phyloP scores from a whole-genome alignment of 2,888 invertebrate genomes.

The Heliconius sara region DNA sequence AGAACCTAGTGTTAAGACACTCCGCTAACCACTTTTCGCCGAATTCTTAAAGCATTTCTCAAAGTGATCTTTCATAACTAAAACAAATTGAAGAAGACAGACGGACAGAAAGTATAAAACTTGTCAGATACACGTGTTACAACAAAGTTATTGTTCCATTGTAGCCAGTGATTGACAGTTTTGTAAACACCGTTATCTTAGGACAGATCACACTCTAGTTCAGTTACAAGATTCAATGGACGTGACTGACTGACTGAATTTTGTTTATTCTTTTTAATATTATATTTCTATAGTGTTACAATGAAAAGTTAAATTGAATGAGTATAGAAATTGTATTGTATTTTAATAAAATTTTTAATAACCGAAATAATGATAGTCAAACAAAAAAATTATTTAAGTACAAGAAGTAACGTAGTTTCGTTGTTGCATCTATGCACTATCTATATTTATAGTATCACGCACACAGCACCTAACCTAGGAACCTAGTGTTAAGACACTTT shows the following conservation, averaged over 20 bases:
- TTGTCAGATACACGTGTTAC: constrained; percentile 25
- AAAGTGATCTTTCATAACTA: background rate
- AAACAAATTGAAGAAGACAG: background rate
- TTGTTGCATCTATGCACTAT: no score
- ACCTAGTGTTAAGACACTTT: no score
- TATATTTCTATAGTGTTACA: background rate
- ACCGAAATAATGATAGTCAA: no score
- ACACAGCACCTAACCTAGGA: no score
- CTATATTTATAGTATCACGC: no score
- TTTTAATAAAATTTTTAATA: no score
- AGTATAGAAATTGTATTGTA: no score
- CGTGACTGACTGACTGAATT: background rate
- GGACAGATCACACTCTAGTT: constrained; percentile 1
- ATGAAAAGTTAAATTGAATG: background rate
- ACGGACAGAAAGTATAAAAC: background rate
- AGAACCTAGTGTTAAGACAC: no score
- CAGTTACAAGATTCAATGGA: constrained; percentile 7
- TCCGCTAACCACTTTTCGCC: no score
- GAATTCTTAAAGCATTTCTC: no score
- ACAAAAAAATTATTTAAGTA: no score
- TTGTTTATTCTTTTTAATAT: background rate
- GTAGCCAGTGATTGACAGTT: constrained; percentile 34
- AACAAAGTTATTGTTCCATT: constrained; percentile 38
- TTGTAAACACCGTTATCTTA: constrained; percentile 29
- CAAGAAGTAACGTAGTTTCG: no score